Evolutionary conservation across 2,888 invertebrate genomes (phyloP).

Genomic region (Keiferia lycopersicella): DNA sequence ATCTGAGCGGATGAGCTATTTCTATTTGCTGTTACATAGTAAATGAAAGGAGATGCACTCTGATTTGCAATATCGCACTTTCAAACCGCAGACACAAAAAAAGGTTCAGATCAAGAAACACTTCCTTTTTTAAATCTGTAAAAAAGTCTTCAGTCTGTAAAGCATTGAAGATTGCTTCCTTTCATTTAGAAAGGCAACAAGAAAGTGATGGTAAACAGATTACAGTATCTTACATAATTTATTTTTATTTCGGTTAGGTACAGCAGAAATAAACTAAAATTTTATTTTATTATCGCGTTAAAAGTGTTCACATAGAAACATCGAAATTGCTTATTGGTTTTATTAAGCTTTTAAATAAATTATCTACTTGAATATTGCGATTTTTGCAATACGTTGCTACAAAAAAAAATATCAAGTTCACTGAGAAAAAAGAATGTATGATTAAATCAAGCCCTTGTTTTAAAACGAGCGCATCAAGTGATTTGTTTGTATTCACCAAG

Average conservation of each 20-base stretch:
- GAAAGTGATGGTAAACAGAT: constrained; percentile 42
- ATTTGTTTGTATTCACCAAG: no score
- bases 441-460: no score
- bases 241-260: constrained; percentile 23
- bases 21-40: no score
- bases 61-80: neutral
- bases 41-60: no score
- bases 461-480: no score
- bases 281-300: neutral
- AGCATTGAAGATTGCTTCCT: constrained; percentile 41
- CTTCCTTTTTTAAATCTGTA: neutral
- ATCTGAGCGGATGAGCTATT: no score
- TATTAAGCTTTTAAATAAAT: no score
- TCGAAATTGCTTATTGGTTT: no score
- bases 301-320: neutral
- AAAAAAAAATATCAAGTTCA: no score
- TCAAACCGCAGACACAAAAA: constrained; percentile 14
- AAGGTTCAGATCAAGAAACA: neutral
- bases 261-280: constrained; percentile 3
- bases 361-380: no score
- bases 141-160: constrained; percentile 16
- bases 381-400: no score
- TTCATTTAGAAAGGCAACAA: constrained; percentile 52
- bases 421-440: no score
- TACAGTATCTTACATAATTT: constrained; percentile 32